Conservation (phyloP, 2,888 invertebrate species). For the Crepidodera aurea region DNA sequence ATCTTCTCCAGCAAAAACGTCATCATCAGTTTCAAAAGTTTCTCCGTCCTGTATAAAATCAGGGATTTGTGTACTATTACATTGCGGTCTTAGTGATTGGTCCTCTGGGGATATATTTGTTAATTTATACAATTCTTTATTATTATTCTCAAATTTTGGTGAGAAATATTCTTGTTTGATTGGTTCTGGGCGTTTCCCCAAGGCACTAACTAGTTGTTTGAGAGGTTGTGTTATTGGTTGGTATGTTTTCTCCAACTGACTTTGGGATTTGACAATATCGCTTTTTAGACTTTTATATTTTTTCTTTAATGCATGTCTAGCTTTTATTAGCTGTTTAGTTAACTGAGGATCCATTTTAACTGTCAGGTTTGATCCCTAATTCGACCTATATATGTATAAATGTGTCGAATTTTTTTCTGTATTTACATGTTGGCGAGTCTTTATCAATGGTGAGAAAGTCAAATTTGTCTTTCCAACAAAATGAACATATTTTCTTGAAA, state of each 20-base stretch:
- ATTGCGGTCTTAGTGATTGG: too few species aligned
- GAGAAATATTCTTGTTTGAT: not conserved
- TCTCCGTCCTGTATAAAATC: too few species aligned
- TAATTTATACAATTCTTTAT: too few species aligned
- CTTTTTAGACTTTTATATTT: constrained; percentile 24
- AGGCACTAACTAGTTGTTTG: constrained; percentile 8
- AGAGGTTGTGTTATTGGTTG: constrained; percentile 28
- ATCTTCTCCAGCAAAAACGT: not conserved
- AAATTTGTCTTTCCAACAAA: constrained; percentile 15
- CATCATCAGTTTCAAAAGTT: not conserved
- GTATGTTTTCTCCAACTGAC: constrained; percentile 15
- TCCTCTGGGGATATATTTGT: not conserved
- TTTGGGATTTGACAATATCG: constrained; percentile 16
- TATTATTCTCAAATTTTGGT: not conserved
- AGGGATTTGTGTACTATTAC: too few species aligned
- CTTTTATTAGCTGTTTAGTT: constrained; percentile 19
- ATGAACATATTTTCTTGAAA: constrained; percentile 22
- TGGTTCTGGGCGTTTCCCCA: not conserved
- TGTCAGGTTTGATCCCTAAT: not conserved
- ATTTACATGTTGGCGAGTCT: constrained; percentile 16
- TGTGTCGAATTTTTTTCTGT: constrained; percentile 15
- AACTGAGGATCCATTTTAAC: constrained; percentile 18
- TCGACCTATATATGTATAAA: constrained; percentile 15
- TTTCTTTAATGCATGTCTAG: constrained; percentile 10
- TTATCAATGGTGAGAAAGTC: constrained; percentile 22